phyloP scores from a whole-genome alignment of 2,797 vertebrate species.

The Peromyscus aztecus region DNA sequence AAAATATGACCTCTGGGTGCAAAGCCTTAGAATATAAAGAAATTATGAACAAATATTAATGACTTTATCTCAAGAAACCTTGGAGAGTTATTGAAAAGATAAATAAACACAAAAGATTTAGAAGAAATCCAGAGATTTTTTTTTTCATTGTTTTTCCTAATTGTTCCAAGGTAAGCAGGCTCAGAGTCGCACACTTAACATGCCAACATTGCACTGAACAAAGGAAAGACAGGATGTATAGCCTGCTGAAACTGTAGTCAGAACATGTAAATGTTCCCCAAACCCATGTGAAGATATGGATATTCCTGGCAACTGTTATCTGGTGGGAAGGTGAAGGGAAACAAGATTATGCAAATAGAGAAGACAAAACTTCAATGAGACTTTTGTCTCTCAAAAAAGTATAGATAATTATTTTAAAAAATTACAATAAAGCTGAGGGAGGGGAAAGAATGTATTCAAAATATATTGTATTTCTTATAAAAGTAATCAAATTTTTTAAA shows the following conservation, averaged over 20 bases:
- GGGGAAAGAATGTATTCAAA: too few relatives aligned
- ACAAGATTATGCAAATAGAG: neutral
- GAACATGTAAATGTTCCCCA: neutral
- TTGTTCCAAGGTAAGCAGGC: neutral
- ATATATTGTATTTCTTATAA: too few relatives aligned
- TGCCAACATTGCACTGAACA: neutral
- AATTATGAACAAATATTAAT: neutral
- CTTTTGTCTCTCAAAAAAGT: too few relatives aligned
- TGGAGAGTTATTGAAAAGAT: neutral
- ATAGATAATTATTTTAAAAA: too few relatives aligned
- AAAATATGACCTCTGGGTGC: neutral
- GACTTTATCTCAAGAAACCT: neutral
- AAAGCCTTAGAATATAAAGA: neutral
- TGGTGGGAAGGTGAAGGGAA: neutral
- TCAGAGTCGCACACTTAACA: neutral
- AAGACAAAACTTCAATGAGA: too few relatives aligned
- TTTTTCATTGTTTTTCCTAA: neutral
- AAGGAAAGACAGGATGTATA: too few relatives aligned
- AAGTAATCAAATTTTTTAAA: too few relatives aligned
- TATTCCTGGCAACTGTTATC: too few relatives aligned
- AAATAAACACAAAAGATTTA: neutral
- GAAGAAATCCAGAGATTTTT: neutral
- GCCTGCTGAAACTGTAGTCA: neutral
- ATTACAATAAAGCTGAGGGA: too few relatives aligned
- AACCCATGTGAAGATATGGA: too few relatives aligned